Conservation (phyloP, 2,797 vertebrate species). For the Cuniculus paca region DNA sequence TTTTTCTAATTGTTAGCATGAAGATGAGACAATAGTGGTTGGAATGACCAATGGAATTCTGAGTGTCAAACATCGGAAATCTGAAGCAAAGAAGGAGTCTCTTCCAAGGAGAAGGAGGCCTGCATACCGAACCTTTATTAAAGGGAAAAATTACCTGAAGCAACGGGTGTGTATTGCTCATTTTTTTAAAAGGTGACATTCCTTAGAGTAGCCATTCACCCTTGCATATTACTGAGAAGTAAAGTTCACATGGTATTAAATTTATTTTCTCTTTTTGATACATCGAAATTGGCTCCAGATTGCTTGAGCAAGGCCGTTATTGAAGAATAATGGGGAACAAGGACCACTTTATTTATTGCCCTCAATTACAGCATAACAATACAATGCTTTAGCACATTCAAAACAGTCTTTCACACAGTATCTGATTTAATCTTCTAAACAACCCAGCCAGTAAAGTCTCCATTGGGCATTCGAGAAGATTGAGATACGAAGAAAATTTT, state of each 20-base stretch:
- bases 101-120: constrained; percentile 88
- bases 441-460: not conserved
- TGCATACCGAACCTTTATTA: constrained; percentile 93
- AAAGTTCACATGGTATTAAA: not conserved
- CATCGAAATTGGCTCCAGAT: not conserved
- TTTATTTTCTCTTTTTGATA: constrained; percentile 38
- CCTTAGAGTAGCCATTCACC: not conserved
- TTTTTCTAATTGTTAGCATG: constrained; percentile 90
- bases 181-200: constrained; percentile 24
- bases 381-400: not conserved
- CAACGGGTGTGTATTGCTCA: constrained; percentile 90
- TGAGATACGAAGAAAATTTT: not conserved
- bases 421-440: not conserved
- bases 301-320: not conserved
- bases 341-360: not conserved
- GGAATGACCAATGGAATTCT: constrained; percentile 98
- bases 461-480: not conserved
- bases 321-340: not conserved
- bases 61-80: constrained; percentile 95
- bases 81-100: constrained; percentile 89
- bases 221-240: not conserved
- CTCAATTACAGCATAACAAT: not conserved
- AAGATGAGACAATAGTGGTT: constrained; percentile 95
- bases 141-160: constrained; percentile 94
- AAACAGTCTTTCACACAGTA: not conserved